Percentiles rank a stretch among this genome's conserved stretches.
Evolutionary conservation across 1,140 invertebrate species (phyloP).

Genomic region (Diploscapter pachys): DNA sequence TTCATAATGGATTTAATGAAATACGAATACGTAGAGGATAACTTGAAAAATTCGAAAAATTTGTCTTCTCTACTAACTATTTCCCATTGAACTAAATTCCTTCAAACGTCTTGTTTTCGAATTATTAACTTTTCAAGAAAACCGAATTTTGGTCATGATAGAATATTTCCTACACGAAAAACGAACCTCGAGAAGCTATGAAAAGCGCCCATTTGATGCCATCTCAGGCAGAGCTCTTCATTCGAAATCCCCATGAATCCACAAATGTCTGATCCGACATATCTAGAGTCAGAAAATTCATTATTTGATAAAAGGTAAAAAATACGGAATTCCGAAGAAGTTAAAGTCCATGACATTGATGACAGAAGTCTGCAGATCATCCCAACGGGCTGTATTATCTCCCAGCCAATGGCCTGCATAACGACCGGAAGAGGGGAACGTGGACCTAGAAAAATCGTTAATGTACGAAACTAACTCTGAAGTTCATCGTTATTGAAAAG

Average conservation of each 20-base stretch:
- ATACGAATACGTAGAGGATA: no score
- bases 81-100: no score
- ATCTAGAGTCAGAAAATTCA: neutral
- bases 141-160: no score
- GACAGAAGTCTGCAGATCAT: constrained; percentile 62
- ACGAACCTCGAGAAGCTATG: constrained; percentile 63
- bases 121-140: no score
- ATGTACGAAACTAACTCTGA: no score
- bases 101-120: no score
- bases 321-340: constrained; percentile 34
- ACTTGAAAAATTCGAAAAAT: no score
- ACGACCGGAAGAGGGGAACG: constrained; percentile 73
- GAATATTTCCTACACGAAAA: no score
- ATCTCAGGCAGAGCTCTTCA: constrained; percentile 44
- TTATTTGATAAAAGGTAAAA: neutral
- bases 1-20: no score
- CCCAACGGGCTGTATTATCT: constrained; percentile 66
- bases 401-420: constrained; percentile 89
- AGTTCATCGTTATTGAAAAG: no score
- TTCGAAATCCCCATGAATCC: constrained; percentile 54
- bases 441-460: constrained; percentile 60
- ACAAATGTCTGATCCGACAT: constrained; percentile 60
- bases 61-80: no score
- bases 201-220: constrained; percentile 59
- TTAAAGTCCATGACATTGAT: constrained; percentile 46